A percentile compares a stretch with the other conserved stretches of the same genome.
These are phyloP conservation scores for Lasioglossum figueresi DNA, from an alignment of 2,888 invertebrate genomes.

Conservation along the genomic window DNA sequence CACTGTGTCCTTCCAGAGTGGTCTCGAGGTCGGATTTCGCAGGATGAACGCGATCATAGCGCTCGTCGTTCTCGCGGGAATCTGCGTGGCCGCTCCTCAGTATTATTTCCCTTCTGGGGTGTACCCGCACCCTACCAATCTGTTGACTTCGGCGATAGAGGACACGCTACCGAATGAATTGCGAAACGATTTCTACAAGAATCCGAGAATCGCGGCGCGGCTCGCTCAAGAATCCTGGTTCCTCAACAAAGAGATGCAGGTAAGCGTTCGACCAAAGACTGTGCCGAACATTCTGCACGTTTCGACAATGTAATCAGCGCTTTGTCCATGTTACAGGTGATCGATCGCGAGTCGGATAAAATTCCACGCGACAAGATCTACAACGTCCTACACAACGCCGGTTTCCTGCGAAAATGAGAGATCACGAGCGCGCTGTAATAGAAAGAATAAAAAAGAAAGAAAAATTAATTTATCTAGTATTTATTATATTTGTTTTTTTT, in stretches of 20 bases:
- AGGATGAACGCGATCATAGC: constrained; percentile 62
- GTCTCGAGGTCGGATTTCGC: neutral
- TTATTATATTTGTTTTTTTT: neutral
- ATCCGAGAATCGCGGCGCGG: constrained; percentile 89
- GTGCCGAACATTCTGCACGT: neutral
- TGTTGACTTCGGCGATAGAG: constrained; percentile 89
- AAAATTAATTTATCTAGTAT: constrained; percentile 15
- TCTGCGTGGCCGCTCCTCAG: constrained; percentile 75
- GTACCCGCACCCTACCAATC: constrained; percentile 89
- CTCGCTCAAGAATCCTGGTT: constrained; percentile 93
- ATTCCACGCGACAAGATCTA: constrained; percentile 91
- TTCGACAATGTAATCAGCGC: neutral
- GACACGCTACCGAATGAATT: constrained; percentile 89
- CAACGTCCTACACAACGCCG: constrained; percentile 90
- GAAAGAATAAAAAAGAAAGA: neutral
- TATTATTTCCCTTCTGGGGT: constrained; percentile 68
- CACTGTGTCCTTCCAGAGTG: neutral
- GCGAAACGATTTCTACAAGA: constrained; percentile 90
- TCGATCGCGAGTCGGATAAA: constrained; percentile 91
- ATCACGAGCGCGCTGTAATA: neutral
- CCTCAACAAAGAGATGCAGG: constrained; percentile 90
- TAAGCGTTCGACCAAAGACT: constrained; percentile 44
- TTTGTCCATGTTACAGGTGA: constrained; percentile 84
- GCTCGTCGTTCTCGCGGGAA: constrained; percentile 63
- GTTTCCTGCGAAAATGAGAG: constrained; percentile 76